These are phyloP conservation scores for Drosophila auraria DNA, from an alignment of 1,140 invertebrate species.

Conservation along the genomic window DNA sequence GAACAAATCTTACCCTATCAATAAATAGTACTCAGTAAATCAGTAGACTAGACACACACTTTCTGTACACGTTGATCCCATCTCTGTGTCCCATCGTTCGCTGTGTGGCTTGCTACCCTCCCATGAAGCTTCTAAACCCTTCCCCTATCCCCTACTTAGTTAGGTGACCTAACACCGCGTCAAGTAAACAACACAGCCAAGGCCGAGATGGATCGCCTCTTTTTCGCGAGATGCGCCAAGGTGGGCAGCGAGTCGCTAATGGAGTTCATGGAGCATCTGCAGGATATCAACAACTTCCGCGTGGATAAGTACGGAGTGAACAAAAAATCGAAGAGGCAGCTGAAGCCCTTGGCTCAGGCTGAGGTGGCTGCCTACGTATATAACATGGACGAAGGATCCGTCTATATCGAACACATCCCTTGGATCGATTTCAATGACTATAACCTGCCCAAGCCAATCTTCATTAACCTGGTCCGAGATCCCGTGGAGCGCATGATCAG, in stretches of 20 bases:
- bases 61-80: constrained; percentile 32
- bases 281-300: constrained; percentile 59
- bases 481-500: constrained; percentile 95
- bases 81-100: constrained; percentile 39
- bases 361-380: constrained; percentile 86
- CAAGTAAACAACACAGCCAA: constrained; percentile 66
- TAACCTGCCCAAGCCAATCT: constrained; percentile 92
- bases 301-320: constrained; percentile 56
- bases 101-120: constrained; percentile 16
- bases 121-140: constrained; percentile 36
- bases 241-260: constrained; percentile 95
- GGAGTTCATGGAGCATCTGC: constrained; percentile 90
- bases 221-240: constrained; percentile 96
- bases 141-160: constrained; percentile 31
- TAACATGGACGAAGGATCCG: constrained; percentile 86
- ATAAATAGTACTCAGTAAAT: constrained; percentile 46
- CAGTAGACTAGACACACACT: constrained; percentile 41
- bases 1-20: constrained; percentile 38
- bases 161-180: constrained; percentile 49
- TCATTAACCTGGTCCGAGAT: constrained; percentile 94
- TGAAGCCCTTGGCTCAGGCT: constrained; percentile 85
- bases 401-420: constrained; percentile 92
- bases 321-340: constrained; percentile 39
- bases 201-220: constrained; percentile 87
- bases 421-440: constrained; percentile 88